Conservation (phyloP, 2,888 invertebrate genomes). For the Polymixis lichenea region DNA sequence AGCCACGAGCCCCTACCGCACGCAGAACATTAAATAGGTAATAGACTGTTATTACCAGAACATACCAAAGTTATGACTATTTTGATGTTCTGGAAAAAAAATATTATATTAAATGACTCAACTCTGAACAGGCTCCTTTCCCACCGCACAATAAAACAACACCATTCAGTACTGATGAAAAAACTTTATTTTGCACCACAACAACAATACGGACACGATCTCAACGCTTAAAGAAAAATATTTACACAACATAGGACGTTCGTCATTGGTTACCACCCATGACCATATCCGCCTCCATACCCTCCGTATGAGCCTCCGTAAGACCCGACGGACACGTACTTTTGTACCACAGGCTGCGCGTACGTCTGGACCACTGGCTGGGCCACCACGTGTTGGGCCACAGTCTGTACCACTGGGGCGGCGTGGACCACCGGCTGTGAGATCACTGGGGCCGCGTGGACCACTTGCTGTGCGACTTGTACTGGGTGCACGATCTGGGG, state of each 20-base stretch:
- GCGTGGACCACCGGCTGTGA: constrained; percentile 59
- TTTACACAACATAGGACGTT: constrained; percentile 66
- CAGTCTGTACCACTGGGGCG: constrained; percentile 61
- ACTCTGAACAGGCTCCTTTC: not conserved
- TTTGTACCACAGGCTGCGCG: constrained; percentile 75
- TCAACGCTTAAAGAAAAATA: constrained; percentile 81
- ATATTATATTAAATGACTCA: not conserved
- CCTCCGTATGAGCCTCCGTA: constrained; percentile 56
- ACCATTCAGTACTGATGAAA: constrained; percentile 74
- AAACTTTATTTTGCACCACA: constrained; percentile 81
- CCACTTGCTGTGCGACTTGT: constrained; percentile 67
- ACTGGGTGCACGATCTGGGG: constrained; percentile 77
- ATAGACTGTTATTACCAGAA: not conserved
- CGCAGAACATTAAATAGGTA: not conserved
- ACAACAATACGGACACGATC: constrained; percentile 82
- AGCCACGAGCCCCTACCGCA: too few relatives aligned
- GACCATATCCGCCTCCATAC: constrained; percentile 69
- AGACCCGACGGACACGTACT: constrained; percentile 72
- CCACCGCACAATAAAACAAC: constrained; percentile 56
- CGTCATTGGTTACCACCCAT: constrained; percentile 81
- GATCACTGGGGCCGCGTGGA: constrained; percentile 66
- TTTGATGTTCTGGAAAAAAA: too few relatives aligned
- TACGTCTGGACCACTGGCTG: constrained; percentile 77
- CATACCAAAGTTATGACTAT: too few relatives aligned
- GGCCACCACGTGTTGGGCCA: constrained; percentile 73